A percentile compares a stretch with the other conserved stretches of the same genome.
These are phyloP conservation scores for Philaethria dido DNA, from an alignment of 2,888 invertebrate species.

Conservation along the genomic window DNA sequence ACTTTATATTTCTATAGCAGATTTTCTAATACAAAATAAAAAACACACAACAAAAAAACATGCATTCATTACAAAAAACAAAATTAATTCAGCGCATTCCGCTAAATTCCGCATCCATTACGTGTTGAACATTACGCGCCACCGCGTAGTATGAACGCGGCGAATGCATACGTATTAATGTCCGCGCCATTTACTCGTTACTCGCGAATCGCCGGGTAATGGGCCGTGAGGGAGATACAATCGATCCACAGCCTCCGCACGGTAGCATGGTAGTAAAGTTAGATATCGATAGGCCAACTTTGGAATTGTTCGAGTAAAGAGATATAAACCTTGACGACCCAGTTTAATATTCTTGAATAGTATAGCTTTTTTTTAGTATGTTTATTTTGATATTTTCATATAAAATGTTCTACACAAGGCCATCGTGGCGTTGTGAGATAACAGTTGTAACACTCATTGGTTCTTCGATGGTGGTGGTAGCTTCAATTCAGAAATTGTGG, in stretches of 20 bases:
- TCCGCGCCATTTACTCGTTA: conserved; percentile 44
- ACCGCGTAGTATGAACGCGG: conserved; percentile 38
- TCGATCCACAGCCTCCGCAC: too few species aligned
- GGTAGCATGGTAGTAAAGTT: too few species aligned
- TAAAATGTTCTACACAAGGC: too few species aligned
- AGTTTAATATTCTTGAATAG: conserved; percentile 5
- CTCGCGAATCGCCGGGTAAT: conserved; percentile 52
- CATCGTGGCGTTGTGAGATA: too few species aligned
- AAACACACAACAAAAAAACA: background rate
- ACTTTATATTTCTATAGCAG: too few species aligned
- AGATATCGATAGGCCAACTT: conserved; percentile 63
- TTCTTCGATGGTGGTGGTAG: too few species aligned
- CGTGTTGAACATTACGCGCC: conserved; percentile 36
- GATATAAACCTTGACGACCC: conserved; percentile 23
- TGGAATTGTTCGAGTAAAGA: conserved; percentile 35
- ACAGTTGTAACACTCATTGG: too few species aligned
- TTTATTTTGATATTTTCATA: too few species aligned
- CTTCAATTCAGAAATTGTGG: too few species aligned
- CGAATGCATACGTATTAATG: conserved; percentile 39
- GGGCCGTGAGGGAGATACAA: conserved; percentile 64
- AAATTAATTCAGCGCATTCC: conserved; percentile 33
- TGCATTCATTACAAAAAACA: background rate
- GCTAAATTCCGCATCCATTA: conserved; percentile 25
- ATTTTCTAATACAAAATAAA: background rate
- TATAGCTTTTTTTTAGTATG: background rate